Base-by-base conservation (phyloP, 2,888 invertebrate genomes). In the Bombylius major region DNA sequence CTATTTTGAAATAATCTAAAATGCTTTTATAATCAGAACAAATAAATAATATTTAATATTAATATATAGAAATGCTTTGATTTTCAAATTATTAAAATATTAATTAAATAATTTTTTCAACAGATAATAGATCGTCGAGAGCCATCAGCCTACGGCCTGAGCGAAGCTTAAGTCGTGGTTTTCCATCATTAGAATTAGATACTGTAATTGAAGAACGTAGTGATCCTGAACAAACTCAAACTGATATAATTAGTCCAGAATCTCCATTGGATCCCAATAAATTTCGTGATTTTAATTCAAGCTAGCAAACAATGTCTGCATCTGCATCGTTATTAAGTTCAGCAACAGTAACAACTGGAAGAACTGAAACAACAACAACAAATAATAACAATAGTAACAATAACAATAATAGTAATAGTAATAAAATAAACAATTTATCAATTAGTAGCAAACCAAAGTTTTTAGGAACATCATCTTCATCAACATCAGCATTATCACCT, bases 151-250 rank as follows among this genome's bases (percentile, higher is more conserved):
- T 83, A 62, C 77, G 80, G 64, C 79, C 80, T 64, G 83, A 83
- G 69, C 76, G 83, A 65, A 79, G 85, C 53, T 78, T 86, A 64
- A 86, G 86, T 46, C 78, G 87, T 51, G 82, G 84, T n/a, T 85
- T 86, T 66, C 86, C 88, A 42, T 82, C 86, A 1, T 74, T 88
- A 52, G 89, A 90, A 69, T 78, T 90, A 63, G 89, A 89, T 70
- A 89, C 89, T 0, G 90, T 90, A 33, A 78, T 89, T 33, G 90
- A 90, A 68, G 89, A 89, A 67, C 80, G 86, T 58, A 89, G 88
- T 13, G 89, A 89, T 69, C 82, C 84, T 6, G 87, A 87, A 69
- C 85, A 83, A 67, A 84, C 82, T 4, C 81, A 74, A 65, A 73
- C 71, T n/a, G 73, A 74, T 64, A 66, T 73, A 4, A 60, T 73